Evolutionary conservation across 2,888 invertebrate genomes (phyloP).

Genomic region (Autographa pulchrina): DNA sequence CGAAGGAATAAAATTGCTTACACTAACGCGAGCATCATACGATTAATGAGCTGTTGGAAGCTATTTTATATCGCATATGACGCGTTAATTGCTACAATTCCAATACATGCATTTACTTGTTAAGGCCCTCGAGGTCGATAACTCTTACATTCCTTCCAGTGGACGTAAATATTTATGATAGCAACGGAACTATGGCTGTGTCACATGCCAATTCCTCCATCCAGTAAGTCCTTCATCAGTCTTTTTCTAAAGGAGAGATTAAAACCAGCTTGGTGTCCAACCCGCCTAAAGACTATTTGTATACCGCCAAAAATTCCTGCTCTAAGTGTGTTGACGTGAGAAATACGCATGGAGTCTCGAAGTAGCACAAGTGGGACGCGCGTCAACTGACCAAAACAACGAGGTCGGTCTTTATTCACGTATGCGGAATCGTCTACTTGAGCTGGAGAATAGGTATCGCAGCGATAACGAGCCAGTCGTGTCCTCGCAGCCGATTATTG

Average conservation of each 20-base stretch:
- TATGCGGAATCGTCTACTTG: conserved; percentile 77
- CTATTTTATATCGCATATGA: conserved; percentile 69
- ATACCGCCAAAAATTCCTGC: conserved; percentile 40
- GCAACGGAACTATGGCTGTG: conserved; percentile 9
- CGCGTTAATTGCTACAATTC: conserved; percentile 66
- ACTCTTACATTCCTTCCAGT: conserved; percentile 43
- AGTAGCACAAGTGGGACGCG: conserved; percentile 77
- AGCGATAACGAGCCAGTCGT: conserved; percentile 87
- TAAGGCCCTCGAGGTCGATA: conserved; percentile 64
- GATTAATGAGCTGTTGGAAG: conserved; percentile 68
- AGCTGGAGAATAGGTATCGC: conserved; percentile 83
- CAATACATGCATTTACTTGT: conserved; percentile 68
- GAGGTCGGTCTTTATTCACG: conserved; percentile 80
- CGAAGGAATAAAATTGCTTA: conserved; percentile 75
- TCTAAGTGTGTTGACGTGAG: conserved; percentile 66
- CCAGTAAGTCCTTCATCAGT: conserved; percentile 21
- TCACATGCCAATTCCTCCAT: conserved; percentile 40
- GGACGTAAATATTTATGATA: conserved; percentile 31
- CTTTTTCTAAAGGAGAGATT: conserved; percentile 39
- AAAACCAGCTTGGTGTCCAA: conserved; percentile 42
- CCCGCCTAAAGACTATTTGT: conserved; percentile 43
- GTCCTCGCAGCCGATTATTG: conserved; percentile 86
- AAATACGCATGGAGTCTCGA: conserved; percentile 67
- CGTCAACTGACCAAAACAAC: conserved; percentile 83
- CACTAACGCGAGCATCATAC: conserved; percentile 56